Percentiles rank a stretch among this genome's conserved stretches.
Conservation (phyloP, 2,113 vertebrate genomes). For the Danio rerio region GRCz12tu NC_133184.1:40105001-40105500, state of each 20-base stretch:
- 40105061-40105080: slow-evolving; percentile 22
- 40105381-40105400: slow-evolving; percentile 81
- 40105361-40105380: slow-evolving; percentile 76
- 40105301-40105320: slow-evolving; percentile 91
- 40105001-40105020: background rate
- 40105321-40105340: slow-evolving; percentile 80
- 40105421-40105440: slow-evolving; percentile 83
- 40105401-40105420: slow-evolving; percentile 82
- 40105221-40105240: background rate
- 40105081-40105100: background rate
- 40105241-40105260: slow-evolving; percentile 68
- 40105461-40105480: slow-evolving; percentile 91
- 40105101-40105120: background rate
- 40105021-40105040: background rate
- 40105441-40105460: slow-evolving; percentile 78
- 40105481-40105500: slow-evolving; percentile 87
- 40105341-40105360: slow-evolving; percentile 74
- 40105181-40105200: background rate
- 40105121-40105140: background rate
- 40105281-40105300: slow-evolving; percentile 84
- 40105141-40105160: background rate
- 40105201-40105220: background rate
- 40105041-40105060: background rate
- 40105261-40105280: slow-evolving; percentile 77
- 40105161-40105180: background rate